Evolutionary conservation across 2,113 vertebrate genomes (phyloP).

Genomic region (Acrocephalus kingi): DNA sequence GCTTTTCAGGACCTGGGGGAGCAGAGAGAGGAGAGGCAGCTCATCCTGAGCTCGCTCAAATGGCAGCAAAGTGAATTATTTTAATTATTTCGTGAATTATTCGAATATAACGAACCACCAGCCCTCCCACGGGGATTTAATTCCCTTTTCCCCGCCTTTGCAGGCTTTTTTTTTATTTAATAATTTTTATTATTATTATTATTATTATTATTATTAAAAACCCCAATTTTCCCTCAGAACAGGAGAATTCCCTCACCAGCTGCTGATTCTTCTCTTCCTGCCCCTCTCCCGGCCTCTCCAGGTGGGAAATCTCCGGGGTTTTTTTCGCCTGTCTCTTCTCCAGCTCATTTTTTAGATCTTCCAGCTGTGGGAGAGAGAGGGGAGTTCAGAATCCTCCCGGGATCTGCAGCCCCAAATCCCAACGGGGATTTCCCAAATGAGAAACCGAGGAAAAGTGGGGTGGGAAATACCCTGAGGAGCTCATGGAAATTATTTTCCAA

Average conservation of each 20-base stretch:
- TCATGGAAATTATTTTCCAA: neutral
- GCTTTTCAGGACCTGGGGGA: neutral
- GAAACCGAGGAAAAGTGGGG: fast-evolving
- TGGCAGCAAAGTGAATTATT: neutral
- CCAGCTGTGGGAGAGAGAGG: neutral
- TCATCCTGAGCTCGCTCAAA: fast-evolving
- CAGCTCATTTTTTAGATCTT: slow-evolving; percentile 31
- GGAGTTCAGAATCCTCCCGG: neutral
- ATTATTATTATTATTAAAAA: too few species aligned
- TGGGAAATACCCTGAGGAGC: neutral
- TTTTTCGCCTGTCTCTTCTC: neutral
- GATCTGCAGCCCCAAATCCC: neutral
- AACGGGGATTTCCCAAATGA: fast-evolving
- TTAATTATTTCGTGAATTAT: neutral
- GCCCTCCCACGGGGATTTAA: too few species aligned
- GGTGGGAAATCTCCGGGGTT: fast-evolving
- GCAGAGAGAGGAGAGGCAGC: neutral
- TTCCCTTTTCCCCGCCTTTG: neutral
- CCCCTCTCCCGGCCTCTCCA: neutral
- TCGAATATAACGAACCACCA: neutral
- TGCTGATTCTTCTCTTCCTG: neutral
- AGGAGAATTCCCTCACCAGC: neutral
- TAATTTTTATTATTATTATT: too few species aligned
- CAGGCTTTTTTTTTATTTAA: too few species aligned
- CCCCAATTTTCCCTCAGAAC: neutral